Evolutionary conservation across 2,888 invertebrate genomes (phyloP).

Genomic region (Synanthedon andrenaeformis): DNA sequence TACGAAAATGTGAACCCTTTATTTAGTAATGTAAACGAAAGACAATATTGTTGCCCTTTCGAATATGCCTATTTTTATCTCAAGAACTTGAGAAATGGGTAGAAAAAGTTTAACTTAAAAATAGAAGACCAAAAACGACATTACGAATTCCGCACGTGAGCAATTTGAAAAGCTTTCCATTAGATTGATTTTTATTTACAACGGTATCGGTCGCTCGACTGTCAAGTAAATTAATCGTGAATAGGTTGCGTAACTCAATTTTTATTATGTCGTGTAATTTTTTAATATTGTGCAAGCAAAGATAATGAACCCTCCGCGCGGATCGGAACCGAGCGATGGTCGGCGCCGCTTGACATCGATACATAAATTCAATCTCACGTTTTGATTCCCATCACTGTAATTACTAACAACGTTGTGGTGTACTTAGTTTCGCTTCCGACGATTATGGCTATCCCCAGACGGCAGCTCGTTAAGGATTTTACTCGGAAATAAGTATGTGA

Average conservation of each 20-base stretch:
- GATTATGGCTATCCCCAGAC: conserved; percentile 31
- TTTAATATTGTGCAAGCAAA: not conserved
- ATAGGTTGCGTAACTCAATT: not conserved
- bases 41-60: no score
- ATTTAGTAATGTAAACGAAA: no score
- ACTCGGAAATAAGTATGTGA: conserved; percentile 25
- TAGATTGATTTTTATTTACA: not conserved
- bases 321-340: not conserved
- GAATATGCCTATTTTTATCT: no score
- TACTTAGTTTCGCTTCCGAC: conserved; percentile 49
- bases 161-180: not conserved
- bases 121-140: no score
- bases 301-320: not conserved
- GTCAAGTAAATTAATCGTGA: not conserved
- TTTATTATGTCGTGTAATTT: not conserved
- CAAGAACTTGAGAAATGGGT: no score
- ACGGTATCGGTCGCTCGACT: not conserved
- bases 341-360: conserved; percentile 45
- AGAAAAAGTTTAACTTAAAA: no score
- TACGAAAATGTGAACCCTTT: no score
- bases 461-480: conserved; percentile 36
- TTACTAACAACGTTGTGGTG: conserved; percentile 35
- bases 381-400: conserved; percentile 43
- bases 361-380: conserved; percentile 51
- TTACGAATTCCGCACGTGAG: not conserved